Conservation (phyloP, 2,888 invertebrate genomes). For the Mechanitis mazaeus region DNA sequence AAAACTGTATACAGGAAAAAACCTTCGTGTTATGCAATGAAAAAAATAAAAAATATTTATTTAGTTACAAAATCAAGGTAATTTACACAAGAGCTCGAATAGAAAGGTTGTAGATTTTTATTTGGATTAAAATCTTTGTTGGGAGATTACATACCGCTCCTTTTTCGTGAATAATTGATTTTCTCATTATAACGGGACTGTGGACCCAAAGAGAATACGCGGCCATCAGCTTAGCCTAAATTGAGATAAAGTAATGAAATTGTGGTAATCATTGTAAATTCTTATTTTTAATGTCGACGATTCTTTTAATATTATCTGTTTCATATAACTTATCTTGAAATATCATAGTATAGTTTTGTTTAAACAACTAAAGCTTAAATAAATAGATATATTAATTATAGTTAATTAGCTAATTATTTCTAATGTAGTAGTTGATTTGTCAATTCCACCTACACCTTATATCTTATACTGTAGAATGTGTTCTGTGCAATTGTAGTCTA, state of each 20-base stretch:
- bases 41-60: not conserved
- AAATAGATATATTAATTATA: no score
- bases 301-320: constrained; percentile 3
- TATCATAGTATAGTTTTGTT: not conserved
- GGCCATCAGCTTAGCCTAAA: constrained; percentile 18
- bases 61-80: constrained; percentile 4
- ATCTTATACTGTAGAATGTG: no score
- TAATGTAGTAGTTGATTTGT: no score
- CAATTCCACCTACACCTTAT: no score
- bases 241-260: constrained; percentile 22
- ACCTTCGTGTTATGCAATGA: not conserved
- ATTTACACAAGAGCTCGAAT: constrained; percentile 11
- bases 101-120: constrained; percentile 25
- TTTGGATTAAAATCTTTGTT: constrained; percentile 24
- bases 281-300: constrained; percentile 14
- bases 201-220: constrained; percentile 29
- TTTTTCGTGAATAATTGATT: constrained; percentile 37
- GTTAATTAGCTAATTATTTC: no score
- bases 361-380: no score
- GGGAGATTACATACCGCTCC: constrained; percentile 28
- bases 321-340: not conserved
- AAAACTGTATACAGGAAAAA: constrained; percentile 1
- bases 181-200: constrained; percentile 30
- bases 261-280: constrained; percentile 21
- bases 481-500: no score